Percentiles rank a stretch among this genome's conserved stretches.
Evolutionary conservation across 2,888 invertebrate genomes (phyloP).

Genomic region (Drosophila subsilvestris): DNA sequence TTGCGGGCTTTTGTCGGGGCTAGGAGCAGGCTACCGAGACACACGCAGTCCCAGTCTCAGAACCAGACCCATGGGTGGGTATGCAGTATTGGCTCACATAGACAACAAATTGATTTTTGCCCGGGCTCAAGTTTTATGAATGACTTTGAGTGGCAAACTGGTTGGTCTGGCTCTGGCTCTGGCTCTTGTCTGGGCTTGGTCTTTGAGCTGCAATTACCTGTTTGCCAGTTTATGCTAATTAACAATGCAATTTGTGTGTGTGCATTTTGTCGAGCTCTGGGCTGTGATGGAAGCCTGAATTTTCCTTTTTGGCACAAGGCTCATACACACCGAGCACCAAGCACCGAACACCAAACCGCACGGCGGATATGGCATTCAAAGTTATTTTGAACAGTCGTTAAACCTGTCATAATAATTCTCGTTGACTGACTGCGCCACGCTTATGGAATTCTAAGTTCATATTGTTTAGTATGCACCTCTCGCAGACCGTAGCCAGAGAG

Average conservation of each 20-base stretch:
- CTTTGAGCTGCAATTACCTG: conserved; percentile 51
- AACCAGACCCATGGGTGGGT: conserved; percentile 1
- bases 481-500: conserved; percentile 25
- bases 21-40: conserved; percentile 26
- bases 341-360: conserved; percentile 42
- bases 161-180: conserved; percentile 39
- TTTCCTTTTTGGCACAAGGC: conserved; percentile 60
- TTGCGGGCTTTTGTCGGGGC: conserved; percentile 52
- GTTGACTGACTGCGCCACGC: conserved; percentile 40
- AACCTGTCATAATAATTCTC: conserved; percentile 63
- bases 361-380: conserved; percentile 44
- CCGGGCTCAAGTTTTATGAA: conserved; percentile 58
- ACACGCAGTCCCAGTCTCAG: conserved; percentile 3
- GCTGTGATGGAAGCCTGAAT: conserved; percentile 19
- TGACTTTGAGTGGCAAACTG: conserved; percentile 62
- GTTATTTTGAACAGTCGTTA: conserved; percentile 40
- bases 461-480: conserved; percentile 58
- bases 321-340: conserved; percentile 2
- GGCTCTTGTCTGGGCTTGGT: conserved; percentile 27
- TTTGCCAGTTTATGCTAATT: conserved; percentile 68
- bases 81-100: conserved; percentile 25
- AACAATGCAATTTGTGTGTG: conserved; percentile 59
- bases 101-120: conserved; percentile 47
- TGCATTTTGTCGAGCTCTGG: conserved; percentile 19
- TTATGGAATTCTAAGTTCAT: conserved; percentile 58